Evolutionary conservation across 2,888 invertebrate genomes (phyloP).

Genomic region (Drosophila mulleri): DNA sequence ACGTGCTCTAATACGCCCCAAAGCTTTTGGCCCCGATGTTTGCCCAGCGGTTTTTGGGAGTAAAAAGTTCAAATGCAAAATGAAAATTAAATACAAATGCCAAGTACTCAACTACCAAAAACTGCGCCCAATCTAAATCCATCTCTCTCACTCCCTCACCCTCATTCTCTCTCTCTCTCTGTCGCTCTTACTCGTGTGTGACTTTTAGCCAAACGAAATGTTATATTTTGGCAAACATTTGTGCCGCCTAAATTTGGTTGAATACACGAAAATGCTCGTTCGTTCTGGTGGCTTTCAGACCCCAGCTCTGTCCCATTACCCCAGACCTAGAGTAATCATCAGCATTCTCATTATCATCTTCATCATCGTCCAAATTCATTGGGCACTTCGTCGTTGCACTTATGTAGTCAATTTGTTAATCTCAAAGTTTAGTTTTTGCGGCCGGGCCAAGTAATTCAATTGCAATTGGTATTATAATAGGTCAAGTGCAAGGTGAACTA

Average conservation of each 20-base stretch:
- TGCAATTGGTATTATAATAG: constrained; percentile 1
- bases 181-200: constrained; percentile 17
- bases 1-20: constrained; percentile 60
- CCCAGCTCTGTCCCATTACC: constrained; percentile 6
- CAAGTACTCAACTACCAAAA: constrained; percentile 57
- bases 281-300: constrained; percentile 7
- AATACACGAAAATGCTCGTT: constrained; percentile 35
- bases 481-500: too few relatives aligned
- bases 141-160: neutral
- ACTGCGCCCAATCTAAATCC: constrained; percentile 15
- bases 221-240: constrained; percentile 61
- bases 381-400: constrained; percentile 35
- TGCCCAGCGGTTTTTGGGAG: constrained; percentile 56
- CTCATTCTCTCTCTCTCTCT: neutral
- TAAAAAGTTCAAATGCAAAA: constrained; percentile 79
- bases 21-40: constrained; percentile 60
- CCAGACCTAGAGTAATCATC: neutral
- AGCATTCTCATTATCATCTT: neutral
- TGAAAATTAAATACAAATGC: constrained; percentile 80
- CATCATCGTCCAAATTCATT: constrained; percentile 23
- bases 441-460: constrained; percentile 16
- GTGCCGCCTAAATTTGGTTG: constrained; percentile 47
- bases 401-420: constrained; percentile 49
- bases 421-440: constrained; percentile 21
- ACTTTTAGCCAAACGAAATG: constrained; percentile 63